A percentile compares a stretch with the other conserved stretches of the same genome.
phyloP scores from a whole-genome alignment of 1,140 invertebrate genomes.

The Sycophila sp. region DNA sequence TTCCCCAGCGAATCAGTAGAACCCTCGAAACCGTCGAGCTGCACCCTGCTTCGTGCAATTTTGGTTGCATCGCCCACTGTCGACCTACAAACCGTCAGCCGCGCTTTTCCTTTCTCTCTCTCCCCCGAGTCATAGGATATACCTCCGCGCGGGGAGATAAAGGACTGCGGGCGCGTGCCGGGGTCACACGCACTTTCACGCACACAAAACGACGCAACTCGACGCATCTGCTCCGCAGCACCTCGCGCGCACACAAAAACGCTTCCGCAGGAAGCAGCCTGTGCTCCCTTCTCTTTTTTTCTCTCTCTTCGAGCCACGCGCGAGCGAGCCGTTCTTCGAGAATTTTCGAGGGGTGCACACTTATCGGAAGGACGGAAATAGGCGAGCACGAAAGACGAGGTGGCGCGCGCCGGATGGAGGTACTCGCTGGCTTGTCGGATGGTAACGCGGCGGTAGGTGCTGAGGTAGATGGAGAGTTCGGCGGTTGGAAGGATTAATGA shows the following conservation, averaged over 20 bases:
- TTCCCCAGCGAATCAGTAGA: too few species aligned
- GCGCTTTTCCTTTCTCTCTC: not conserved
- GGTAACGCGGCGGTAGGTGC: too few species aligned
- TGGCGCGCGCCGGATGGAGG: too few species aligned
- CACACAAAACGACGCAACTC: too few species aligned
- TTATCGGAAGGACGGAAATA: too few species aligned
- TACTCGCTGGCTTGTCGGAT: too few species aligned
- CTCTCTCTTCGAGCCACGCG: not conserved
- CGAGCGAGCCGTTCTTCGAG: not conserved
- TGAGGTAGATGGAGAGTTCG: too few species aligned
- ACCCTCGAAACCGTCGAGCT: too few species aligned
- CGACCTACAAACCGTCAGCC: not conserved
- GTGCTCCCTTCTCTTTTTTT: constrained; percentile 39
- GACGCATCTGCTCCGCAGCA: not conserved
- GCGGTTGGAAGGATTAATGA: too few species aligned
- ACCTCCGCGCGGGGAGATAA: not conserved
- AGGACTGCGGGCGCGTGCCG: constrained; percentile 49
- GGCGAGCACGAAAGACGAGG: too few species aligned
- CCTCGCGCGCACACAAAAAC: constrained; percentile 46
- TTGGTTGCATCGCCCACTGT: not conserved
- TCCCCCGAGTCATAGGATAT: not conserved
- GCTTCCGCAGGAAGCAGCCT: constrained; percentile 62
- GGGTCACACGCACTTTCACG: constrained; percentile 44
- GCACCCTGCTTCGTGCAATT: too few species aligned
- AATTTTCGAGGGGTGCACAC: not conserved